These are phyloP conservation scores for Drosophila athabasca DNA, from an alignment of 1,140 invertebrate species.

Conservation along the genomic window DNA sequence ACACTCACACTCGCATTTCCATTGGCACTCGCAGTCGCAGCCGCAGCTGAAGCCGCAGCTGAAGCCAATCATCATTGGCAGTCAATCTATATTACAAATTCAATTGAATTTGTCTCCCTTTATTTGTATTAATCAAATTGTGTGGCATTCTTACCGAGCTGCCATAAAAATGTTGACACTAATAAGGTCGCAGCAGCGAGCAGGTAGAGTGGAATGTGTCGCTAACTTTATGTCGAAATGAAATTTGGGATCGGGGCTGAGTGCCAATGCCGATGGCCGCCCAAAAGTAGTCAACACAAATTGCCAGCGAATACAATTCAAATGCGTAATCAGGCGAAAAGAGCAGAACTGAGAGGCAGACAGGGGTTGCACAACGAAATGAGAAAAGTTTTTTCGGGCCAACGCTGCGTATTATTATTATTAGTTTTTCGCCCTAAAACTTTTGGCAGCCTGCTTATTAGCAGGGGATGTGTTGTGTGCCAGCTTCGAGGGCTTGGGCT, in stretches of 20 bases:
- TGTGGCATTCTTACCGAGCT: slow-evolving; percentile 6
- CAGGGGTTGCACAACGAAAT: slow-evolving; percentile 63
- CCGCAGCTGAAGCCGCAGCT: slow-evolving; percentile 6
- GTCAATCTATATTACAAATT: slow-evolving; percentile 66
- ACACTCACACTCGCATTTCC: too few species aligned
- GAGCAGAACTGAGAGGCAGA: not conserved
- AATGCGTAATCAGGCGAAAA: slow-evolving; percentile 76
- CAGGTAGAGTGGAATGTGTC: slow-evolving; percentile 20
- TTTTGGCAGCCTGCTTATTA: slow-evolving; percentile 60
- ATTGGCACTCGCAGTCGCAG: too few species aligned
- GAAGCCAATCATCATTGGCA: slow-evolving; percentile 72
- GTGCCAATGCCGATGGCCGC: not conserved
- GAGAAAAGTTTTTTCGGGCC: slow-evolving; percentile 72
- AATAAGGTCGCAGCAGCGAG: slow-evolving; percentile 35
- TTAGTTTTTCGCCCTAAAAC: slow-evolving; percentile 69
- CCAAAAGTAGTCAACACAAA: slow-evolving; percentile 2
- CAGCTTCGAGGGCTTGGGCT: slow-evolving; percentile 2
- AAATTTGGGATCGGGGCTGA: not conserved
- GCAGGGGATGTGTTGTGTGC: slow-evolving; percentile 4
- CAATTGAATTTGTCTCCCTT: slow-evolving; percentile 74
- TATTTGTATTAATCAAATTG: slow-evolving; percentile 69
- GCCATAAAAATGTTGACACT: slow-evolving; percentile 57
- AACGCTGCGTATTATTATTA: slow-evolving; percentile 75
- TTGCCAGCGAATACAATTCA: slow-evolving; percentile 67
- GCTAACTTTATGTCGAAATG: slow-evolving; percentile 25